Percentiles rank a stretch among this genome's conserved stretches.
Evolutionary conservation across 2,797 vertebrate species (phyloP).

Genomic region (Diplodus sargus): DNA sequence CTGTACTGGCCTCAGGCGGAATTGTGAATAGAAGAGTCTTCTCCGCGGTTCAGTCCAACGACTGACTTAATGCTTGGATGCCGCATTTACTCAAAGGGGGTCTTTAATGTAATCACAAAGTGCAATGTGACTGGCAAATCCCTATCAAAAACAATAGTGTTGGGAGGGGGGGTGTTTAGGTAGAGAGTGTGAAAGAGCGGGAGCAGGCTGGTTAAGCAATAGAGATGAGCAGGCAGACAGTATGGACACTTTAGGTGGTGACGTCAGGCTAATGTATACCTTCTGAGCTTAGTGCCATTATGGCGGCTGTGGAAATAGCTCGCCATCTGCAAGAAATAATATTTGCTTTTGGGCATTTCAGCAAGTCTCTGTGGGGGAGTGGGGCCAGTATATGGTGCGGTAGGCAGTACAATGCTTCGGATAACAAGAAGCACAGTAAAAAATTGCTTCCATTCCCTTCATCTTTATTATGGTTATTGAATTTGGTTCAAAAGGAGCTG

Average conservation of each 20-base stretch:
- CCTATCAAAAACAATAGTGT: slow-evolving; percentile 4
- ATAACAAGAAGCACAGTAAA: slow-evolving; percentile 71
- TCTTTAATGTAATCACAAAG: slow-evolving; percentile 43
- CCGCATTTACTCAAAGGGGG: slow-evolving; percentile 33
- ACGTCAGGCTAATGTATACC: slow-evolving; percentile 64
- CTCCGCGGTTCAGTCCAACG: slow-evolving; percentile 17
- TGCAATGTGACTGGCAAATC: slow-evolving; percentile 32
- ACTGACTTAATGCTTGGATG: slow-evolving; percentile 26
- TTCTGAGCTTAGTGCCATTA: slow-evolving; percentile 40
- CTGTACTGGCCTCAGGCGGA: slow-evolving; percentile 43
- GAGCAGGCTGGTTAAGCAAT: slow-evolving; percentile 20
- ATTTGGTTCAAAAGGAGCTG: slow-evolving; percentile 86
- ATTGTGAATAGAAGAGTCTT: slow-evolving; percentile 53
- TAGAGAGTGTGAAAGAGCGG: background rate
- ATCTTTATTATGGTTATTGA: slow-evolving; percentile 86
- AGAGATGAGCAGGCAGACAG: slow-evolving; percentile 38
- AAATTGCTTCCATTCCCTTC: slow-evolving; percentile 82
- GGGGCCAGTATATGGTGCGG: slow-evolving; percentile 21
- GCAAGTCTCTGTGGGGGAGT: slow-evolving; percentile 49
- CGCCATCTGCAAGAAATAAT: slow-evolving; percentile 72
- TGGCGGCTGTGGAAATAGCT: slow-evolving; percentile 56
- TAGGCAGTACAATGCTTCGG: slow-evolving; percentile 56
- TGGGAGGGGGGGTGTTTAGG: background rate
- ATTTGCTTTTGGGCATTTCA: slow-evolving; percentile 74
- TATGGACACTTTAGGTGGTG: slow-evolving; percentile 49